These are phyloP conservation scores for Oryzias woworae DNA, from an alignment of 2,113 vertebrate genomes.

Conservation along the genomic window DNA sequence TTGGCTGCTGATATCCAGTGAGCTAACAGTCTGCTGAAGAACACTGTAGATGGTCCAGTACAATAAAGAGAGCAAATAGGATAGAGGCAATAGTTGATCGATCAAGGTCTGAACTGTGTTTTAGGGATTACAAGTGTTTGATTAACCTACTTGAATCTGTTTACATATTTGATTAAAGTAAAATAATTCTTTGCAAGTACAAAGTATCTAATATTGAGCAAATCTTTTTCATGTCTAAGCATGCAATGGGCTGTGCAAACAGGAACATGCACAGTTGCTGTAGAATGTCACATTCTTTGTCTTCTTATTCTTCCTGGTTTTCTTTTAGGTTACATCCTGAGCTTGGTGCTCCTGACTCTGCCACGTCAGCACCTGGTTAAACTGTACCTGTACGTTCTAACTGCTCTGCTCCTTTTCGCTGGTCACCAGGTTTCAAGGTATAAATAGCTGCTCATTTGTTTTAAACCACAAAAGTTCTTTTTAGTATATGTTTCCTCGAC, in stretches of 20 bases:
- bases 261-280: not conserved
- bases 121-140: conserved; percentile 8
- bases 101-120: not conserved
- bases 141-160: not conserved
- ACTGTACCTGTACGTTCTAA: conserved; percentile 94
- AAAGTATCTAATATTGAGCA: no score
- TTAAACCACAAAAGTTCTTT: not conserved
- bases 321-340: conserved; percentile 91
- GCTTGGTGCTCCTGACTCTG: conserved; percentile 93
- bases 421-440: conserved; percentile 98
- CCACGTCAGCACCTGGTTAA: conserved; percentile 95
- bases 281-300: not conserved
- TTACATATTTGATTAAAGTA: not conserved
- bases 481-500: not conserved
- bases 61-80: conserved; percentile 16
- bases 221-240: not conserved
- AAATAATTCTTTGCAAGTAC: no score
- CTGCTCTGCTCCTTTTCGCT: conserved; percentile 92
- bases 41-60: conserved; percentile 30
- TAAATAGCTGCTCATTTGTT: not conserved
- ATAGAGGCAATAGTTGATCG: conserved; percentile 17
- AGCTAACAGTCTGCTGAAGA: conserved; percentile 60
- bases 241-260: not conserved
- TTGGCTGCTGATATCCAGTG: conserved; percentile 51
- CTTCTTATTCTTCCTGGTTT: conserved; percentile 19